A percentile compares a stretch with the other conserved stretches of the same genome.
phyloP scores from a whole-genome alignment of 2,888 invertebrate genomes.

The Meghimatium bilineatum region DNA sequence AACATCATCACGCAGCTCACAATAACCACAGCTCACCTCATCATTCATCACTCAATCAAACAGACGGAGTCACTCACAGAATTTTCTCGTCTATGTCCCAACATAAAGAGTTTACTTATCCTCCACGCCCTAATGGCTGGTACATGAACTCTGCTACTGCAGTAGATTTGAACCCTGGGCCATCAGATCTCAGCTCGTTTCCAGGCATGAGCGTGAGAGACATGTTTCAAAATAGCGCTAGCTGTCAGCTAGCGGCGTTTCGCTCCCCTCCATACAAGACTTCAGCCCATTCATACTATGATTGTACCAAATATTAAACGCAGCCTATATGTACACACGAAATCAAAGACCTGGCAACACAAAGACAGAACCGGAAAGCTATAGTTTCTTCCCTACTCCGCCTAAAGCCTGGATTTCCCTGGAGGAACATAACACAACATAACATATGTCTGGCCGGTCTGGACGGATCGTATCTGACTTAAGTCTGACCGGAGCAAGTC shows the following conservation, averaged over 20 bases:
- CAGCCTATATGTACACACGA: no score
- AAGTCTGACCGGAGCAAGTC: background rate
- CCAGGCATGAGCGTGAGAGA: slow-evolving; percentile 45
- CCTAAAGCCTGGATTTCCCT: no score
- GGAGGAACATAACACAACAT: no score
- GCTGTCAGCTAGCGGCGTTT: slow-evolving; percentile 72
- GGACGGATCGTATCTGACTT: no score
- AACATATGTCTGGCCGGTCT: no score
- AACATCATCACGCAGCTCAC: slow-evolving; percentile 53
- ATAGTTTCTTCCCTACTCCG: no score
- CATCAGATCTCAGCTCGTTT: slow-evolving; percentile 56
- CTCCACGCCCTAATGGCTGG: slow-evolving; percentile 66
- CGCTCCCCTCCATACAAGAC: slow-evolving; percentile 67
- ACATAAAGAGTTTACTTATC: slow-evolving; percentile 58
- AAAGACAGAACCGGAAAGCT: no score
- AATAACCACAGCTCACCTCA: slow-evolving; percentile 61
- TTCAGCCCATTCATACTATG: slow-evolving; percentile 67
- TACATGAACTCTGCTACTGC: slow-evolving; percentile 64
- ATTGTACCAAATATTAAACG: slow-evolving; percentile 59
- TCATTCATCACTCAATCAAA: slow-evolving; percentile 52
- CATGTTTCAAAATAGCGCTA: slow-evolving; percentile 57
- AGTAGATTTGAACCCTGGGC: slow-evolving; percentile 59
- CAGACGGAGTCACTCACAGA: slow-evolving; percentile 64
- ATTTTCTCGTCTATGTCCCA: slow-evolving; percentile 66
- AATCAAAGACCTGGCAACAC: no score